These are phyloP conservation scores for Leucophenga maculata DNA, from an alignment of 2,888 invertebrate genomes.

Conservation along the genomic window DNA sequence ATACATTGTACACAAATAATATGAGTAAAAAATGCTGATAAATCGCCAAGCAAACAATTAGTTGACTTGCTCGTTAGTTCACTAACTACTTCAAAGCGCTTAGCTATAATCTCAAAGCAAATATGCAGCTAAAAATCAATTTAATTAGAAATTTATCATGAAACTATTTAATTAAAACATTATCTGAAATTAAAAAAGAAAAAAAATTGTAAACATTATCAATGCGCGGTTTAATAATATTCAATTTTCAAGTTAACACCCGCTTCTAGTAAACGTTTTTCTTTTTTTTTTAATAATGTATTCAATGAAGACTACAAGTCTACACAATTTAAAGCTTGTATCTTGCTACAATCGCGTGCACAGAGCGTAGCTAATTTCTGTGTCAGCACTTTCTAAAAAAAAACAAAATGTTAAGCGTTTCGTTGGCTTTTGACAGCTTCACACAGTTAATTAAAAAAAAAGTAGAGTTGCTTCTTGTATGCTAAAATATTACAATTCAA, in stretches of 20 bases:
- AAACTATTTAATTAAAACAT: constrained; percentile 14
- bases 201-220: background rate
- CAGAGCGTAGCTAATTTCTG: background rate
- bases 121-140: background rate
- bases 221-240: background rate
- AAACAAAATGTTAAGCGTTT: too few species aligned
- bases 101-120: background rate
- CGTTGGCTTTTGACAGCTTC: constrained; percentile 1
- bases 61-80: background rate
- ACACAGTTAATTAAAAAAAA: constrained; percentile 1
- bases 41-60: background rate
- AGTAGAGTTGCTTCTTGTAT: background rate
- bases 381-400: constrained; percentile 23
- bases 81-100: background rate
- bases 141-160: constrained; percentile 10
- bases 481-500: too few species aligned
- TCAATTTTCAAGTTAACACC: too few species aligned
- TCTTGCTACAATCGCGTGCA: background rate
- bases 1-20: background rate
- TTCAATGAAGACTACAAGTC: too few species aligned
- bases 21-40: background rate
- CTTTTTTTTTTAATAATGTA: too few species aligned
- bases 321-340: too few species aligned
- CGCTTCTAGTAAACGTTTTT: too few species aligned
- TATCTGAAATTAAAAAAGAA: too few species aligned